These are phyloP conservation scores for Lycopodina hypogea DNA, from an alignment of 37 sponge, comb jelly and placozoan species.

Conservation along the genomic window DNA sequence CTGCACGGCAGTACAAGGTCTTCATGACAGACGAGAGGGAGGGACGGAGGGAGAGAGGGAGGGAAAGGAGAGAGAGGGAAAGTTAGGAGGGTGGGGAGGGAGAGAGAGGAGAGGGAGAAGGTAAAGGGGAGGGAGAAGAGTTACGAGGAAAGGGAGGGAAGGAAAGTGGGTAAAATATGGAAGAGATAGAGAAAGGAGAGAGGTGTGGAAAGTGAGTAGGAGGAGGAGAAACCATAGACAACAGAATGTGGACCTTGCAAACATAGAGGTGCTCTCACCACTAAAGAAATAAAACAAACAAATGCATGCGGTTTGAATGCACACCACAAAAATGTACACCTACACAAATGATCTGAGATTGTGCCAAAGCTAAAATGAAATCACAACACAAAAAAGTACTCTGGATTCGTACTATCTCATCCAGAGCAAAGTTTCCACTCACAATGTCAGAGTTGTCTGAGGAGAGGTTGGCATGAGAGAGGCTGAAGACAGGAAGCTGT, in stretches of 20 bases:
- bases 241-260: too few relatives aligned
- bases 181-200: too few relatives aligned
- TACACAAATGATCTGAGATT: too few relatives aligned
- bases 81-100: slow-evolving; percentile 17
- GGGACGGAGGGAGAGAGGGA: neutral
- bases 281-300: neutral
- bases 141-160: too few relatives aligned
- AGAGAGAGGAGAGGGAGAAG: slow-evolving; percentile 24
- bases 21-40: neutral
- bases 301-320: neutral
- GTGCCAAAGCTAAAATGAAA: too few relatives aligned
- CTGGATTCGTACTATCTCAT: too few relatives aligned
- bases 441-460: slow-evolving; percentile 2
- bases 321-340: neutral
- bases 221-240: too few relatives aligned
- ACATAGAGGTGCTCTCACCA: too few relatives aligned
- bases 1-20: neutral
- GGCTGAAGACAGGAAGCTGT: slow-evolving; percentile 12
- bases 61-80: slow-evolving; percentile 6
- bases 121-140: too few relatives aligned
- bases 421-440: neutral
- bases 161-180: too few relatives aligned
- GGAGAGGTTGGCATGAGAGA: neutral
- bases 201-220: too few relatives aligned
- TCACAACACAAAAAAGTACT: too few relatives aligned